These are phyloP conservation scores for Ichneumon xanthorius DNA, from an alignment of 2,888 invertebrate species.

Conservation along the genomic window DNA sequence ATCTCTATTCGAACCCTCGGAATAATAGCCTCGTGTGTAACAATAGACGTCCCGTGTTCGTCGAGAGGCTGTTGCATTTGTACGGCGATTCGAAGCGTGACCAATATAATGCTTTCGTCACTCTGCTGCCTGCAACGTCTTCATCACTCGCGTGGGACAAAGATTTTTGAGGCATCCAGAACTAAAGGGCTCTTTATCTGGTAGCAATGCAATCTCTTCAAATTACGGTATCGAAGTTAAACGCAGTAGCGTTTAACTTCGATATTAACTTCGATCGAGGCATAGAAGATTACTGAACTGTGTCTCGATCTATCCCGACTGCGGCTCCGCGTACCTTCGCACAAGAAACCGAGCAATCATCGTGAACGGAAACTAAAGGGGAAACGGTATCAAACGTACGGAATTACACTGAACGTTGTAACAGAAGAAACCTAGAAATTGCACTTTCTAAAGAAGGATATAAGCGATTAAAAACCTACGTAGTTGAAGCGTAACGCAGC, in stretches of 20 bases:
- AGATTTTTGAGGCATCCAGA: slow-evolving; percentile 31
- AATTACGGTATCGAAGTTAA: not conserved
- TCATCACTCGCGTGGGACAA: slow-evolving; percentile 17
- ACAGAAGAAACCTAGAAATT: slow-evolving; percentile 54
- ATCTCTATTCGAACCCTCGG: slow-evolving; percentile 9
- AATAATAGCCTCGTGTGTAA: slow-evolving; percentile 16
- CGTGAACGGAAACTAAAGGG: not conserved
- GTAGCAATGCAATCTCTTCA: not conserved
- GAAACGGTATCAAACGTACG: slow-evolving; percentile 14
- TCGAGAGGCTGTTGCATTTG: slow-evolving; percentile 42
- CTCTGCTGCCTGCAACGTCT: not conserved
- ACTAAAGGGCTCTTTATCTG: slow-evolving; percentile 17
- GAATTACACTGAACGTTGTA: slow-evolving; percentile 30
- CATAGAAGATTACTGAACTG: not conserved
- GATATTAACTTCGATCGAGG: slow-evolving; percentile 16
- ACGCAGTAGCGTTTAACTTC: not conserved
- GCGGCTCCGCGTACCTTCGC: not conserved
- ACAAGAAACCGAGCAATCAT: slow-evolving; percentile 2
- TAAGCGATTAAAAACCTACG: slow-evolving; percentile 50
- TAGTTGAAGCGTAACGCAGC: not conserved
- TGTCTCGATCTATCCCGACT: slow-evolving; percentile 8
- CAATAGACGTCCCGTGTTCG: slow-evolving; percentile 25
- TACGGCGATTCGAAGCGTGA: slow-evolving; percentile 43
- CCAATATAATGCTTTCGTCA: slow-evolving; percentile 44
- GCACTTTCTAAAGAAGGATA: slow-evolving; percentile 47